A percentile compares a stretch with the other conserved stretches of the same genome.
phyloP scores from a whole-genome alignment of 1,140 invertebrate species.

The Grapholita molesta region DNA sequence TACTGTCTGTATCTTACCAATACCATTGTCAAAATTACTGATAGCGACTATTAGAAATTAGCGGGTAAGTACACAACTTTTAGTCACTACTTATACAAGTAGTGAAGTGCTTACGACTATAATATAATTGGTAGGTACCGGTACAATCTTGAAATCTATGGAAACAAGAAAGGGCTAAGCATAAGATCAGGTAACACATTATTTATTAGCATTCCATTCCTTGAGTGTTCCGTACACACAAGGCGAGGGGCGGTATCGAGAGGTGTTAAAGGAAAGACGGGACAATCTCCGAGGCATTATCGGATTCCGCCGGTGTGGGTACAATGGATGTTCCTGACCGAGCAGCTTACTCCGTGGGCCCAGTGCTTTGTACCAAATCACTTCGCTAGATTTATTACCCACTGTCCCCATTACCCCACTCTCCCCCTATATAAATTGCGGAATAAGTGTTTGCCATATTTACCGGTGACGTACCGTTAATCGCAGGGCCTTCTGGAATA shows the following conservation, averaged over 20 bases:
- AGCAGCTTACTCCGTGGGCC: constrained; percentile 64
- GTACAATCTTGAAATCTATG: background rate
- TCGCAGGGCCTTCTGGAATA: constrained; percentile 66
- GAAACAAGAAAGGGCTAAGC: background rate
- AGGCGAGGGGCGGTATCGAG: constrained; percentile 39
- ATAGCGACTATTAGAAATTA: too few relatives aligned
- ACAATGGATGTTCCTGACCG: constrained; percentile 70
- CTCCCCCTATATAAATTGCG: constrained; percentile 67
- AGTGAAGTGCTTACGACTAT: constrained; percentile 12
- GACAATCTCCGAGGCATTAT: constrained; percentile 73
- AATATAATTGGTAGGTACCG: too few relatives aligned
- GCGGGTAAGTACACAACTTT: too few relatives aligned
- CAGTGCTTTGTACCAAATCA: constrained; percentile 75
- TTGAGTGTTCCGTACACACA: constrained; percentile 7
- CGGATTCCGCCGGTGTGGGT: constrained; percentile 66
- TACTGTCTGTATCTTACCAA: too few relatives aligned
- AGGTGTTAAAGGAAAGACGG: constrained; percentile 73
- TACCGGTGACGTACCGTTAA: constrained; percentile 73
- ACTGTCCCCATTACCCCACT: constrained; percentile 63
- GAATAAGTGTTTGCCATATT: constrained; percentile 76
- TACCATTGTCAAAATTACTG: too few relatives aligned
- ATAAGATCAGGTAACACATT: constrained; percentile 31
- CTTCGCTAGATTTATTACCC: constrained; percentile 70
- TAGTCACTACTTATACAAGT: background rate
- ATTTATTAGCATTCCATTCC: constrained; percentile 20